Percentiles rank a stretch among this genome's conserved stretches.
phyloP scores from a whole-genome alignment of 1,140 invertebrate species.

The Eumaeus atala region DNA sequence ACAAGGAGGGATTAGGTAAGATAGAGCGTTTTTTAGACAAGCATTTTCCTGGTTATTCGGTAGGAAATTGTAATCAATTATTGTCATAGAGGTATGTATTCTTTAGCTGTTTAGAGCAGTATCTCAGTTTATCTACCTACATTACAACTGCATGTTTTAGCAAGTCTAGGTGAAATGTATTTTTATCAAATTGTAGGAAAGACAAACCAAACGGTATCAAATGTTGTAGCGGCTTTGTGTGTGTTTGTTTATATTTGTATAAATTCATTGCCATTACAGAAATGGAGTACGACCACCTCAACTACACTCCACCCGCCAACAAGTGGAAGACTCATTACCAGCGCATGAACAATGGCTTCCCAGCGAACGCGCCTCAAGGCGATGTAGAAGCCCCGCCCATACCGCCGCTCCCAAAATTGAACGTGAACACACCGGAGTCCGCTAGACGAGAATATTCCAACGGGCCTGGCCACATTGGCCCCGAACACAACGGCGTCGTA shows the following conservation, averaged over 20 bases:
- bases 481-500: too few relatives aligned
- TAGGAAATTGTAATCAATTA: too few relatives aligned
- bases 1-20: conserved; percentile 78
- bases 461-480: background rate
- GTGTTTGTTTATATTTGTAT: too few relatives aligned
- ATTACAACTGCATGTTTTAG: too few relatives aligned
- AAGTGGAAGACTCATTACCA: conserved; percentile 90
- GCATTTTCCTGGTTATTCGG: too few relatives aligned
- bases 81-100: too few relatives aligned
- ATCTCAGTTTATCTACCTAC: too few relatives aligned
- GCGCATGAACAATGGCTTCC: conserved; percentile 79
- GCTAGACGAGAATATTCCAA: background rate
- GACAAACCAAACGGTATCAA: too few relatives aligned
- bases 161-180: too few relatives aligned
- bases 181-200: too few relatives aligned
- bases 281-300: conserved; percentile 89
- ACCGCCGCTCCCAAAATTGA: conserved; percentile 46
- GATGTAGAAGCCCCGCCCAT: conserved; percentile 35
- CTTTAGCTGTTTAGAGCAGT: too few relatives aligned
- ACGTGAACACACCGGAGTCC: background rate
- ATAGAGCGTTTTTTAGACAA: background rate
- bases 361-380: conserved; percentile 12
- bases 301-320: conserved; percentile 86
- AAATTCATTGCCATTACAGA: conserved; percentile 65
- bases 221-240: too few relatives aligned